Conservation (phyloP, 2,113 vertebrate genomes). For the Xenotilapia leptura region DNA sequence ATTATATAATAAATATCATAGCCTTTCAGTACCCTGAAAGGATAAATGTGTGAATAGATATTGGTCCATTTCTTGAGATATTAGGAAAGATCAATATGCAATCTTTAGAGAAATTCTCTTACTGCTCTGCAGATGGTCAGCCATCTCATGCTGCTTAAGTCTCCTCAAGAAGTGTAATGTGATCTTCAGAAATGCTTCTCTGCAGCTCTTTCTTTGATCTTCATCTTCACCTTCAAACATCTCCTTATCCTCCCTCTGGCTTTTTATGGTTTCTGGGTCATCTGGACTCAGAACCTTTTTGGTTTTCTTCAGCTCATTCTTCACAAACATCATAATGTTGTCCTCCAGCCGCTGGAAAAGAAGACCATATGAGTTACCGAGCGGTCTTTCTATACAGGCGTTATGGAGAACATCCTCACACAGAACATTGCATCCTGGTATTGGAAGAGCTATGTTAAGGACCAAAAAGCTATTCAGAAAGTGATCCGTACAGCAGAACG, state of each 20-base stretch:
- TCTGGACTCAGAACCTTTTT: not conserved
- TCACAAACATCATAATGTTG: not conserved
- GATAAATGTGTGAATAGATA: not conserved
- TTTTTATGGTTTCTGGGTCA: not conserved
- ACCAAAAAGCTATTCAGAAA: no score
- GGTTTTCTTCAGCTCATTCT: not conserved
- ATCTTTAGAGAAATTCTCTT: not conserved
- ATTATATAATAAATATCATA: not conserved
- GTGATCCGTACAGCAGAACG: no score
- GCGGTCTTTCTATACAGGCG: no score
- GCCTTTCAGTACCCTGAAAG: not conserved
- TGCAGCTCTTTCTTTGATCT: not conserved
- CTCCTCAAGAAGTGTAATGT: not conserved
- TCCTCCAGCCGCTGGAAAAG: not conserved
- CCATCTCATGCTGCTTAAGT: not conserved
- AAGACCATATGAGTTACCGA: not conserved
- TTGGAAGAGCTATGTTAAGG: no score
- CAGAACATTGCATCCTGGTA: no score
- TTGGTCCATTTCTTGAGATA: not conserved
- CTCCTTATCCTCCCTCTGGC: not conserved
- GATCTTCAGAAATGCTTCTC: not conserved
- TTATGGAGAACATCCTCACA: no score
- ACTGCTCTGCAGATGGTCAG: not conserved
- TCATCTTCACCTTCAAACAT: not conserved
- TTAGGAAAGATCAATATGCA: not conserved